Evolutionary conservation across 2,888 invertebrate species (phyloP).

Genomic region (Cheilosia scutellata): DNA sequence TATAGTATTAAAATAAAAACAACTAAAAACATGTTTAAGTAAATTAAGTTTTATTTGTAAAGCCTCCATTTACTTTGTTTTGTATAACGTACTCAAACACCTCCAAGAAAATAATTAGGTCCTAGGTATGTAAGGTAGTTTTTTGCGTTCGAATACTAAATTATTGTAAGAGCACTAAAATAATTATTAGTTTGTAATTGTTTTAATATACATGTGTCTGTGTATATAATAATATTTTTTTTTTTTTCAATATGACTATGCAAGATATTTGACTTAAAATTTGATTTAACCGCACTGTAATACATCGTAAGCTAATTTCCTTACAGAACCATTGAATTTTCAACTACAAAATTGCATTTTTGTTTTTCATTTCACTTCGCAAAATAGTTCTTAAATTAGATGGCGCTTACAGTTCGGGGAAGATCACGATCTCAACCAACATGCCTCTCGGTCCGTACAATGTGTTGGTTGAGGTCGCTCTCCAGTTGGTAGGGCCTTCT

Average conservation of each 20-base stretch:
- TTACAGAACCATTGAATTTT: slow-evolving; percentile 38
- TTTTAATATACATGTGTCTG: slow-evolving; percentile 36
- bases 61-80: slow-evolving; percentile 35
- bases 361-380: slow-evolving; percentile 2
- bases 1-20: slow-evolving; percentile 73
- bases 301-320: slow-evolving; percentile 53
- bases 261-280: slow-evolving; percentile 37
- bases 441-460: too few relatives aligned
- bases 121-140: slow-evolving; percentile 51
- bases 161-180: slow-evolving; percentile 58
- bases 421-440: too few relatives aligned
- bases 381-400: not conserved
- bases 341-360: slow-evolving; percentile 1
- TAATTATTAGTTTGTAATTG: slow-evolving; percentile 59
- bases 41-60: slow-evolving; percentile 70
- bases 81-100: slow-evolving; percentile 57
- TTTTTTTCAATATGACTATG: slow-evolving; percentile 4
- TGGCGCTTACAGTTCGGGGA: not conserved
- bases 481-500: too few relatives aligned
- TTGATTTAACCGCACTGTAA: slow-evolving; percentile 42
- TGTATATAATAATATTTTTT: slow-evolving; percentile 26
- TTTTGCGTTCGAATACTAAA: slow-evolving; percentile 65
- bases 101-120: slow-evolving; percentile 37
- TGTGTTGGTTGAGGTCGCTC: too few relatives aligned
- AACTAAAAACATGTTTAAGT: slow-evolving; percentile 64